Percentiles rank a stretch among this genome's conserved stretches.
Conservation (phyloP, 53 echinoderm and acorn worm genomes). For the Echinarachnius parma region DNA sequence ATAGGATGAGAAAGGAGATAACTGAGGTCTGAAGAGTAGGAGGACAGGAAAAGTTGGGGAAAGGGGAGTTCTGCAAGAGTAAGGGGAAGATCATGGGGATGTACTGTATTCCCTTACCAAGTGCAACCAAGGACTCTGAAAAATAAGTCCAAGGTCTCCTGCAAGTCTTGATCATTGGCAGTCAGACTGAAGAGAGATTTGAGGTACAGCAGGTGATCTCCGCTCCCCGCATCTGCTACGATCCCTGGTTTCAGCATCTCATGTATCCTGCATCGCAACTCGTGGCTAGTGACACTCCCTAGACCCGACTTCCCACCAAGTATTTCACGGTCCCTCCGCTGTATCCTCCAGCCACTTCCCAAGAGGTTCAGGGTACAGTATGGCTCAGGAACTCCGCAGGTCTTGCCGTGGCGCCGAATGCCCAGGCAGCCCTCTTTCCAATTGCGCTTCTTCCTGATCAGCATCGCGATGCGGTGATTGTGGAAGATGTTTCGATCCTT, state of each 20-base stretch:
- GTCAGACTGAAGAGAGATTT: background rate
- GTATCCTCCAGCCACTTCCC: constrained; percentile 25
- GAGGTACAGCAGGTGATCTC: constrained; percentile 8
- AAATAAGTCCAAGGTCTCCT: constrained; percentile 13
- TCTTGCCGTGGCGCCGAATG: background rate
- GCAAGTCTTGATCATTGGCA: constrained; percentile 6
- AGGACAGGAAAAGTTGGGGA: no score
- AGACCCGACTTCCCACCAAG: background rate
- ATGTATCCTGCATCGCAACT: constrained; percentile 7
- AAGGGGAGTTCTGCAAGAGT: no score
- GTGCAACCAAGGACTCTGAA: constrained; percentile 14
- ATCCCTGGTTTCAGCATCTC: constrained; percentile 18
- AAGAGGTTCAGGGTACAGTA: constrained; percentile 22
- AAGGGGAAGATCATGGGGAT: no score
- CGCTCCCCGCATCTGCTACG: background rate
- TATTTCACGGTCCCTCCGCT: background rate
- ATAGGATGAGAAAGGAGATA: no score
- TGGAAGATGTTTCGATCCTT: constrained; percentile 6
- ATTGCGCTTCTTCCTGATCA: constrained; percentile 8
- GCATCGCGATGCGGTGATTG: constrained; percentile 14
- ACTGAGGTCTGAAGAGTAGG: no score
- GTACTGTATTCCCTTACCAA: constrained; percentile 14
- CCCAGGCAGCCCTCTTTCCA: constrained; percentile 12
- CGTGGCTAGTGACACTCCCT: background rate
- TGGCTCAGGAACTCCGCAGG: constrained; percentile 14